A percentile compares a stretch with the other conserved stretches of the same genome.
Evolutionary conservation across 2,888 invertebrate species (phyloP).

Genomic region (Fragum whitleyi): DNA sequence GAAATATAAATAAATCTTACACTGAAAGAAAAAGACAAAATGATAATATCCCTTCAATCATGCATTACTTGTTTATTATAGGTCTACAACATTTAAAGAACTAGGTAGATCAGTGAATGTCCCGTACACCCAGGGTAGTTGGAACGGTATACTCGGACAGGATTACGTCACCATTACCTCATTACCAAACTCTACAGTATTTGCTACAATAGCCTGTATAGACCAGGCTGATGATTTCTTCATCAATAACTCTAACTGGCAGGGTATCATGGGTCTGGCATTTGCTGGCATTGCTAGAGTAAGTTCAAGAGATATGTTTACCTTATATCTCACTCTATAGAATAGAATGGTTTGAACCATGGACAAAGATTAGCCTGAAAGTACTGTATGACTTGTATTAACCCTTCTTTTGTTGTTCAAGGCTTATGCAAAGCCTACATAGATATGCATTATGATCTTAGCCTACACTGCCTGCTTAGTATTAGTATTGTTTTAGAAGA

Average conservation of each 20-base stretch:
- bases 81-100: constrained; percentile 85
- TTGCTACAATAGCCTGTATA: constrained; percentile 87
- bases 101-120: constrained; percentile 80
- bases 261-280: constrained; percentile 88
- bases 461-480: too few relatives aligned
- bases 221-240: constrained; percentile 88
- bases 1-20: too few relatives aligned
- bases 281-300: constrained; percentile 85
- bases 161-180: constrained; percentile 86
- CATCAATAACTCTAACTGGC: constrained; percentile 88
- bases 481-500: too few relatives aligned
- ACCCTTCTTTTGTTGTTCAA: too few relatives aligned
- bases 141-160: constrained; percentile 86
- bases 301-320: constrained; percentile 37
- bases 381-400: too few relatives aligned
- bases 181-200: constrained; percentile 85
- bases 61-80: constrained; percentile 58
- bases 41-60: too few relatives aligned
- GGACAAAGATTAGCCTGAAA: too few relatives aligned
- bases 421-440: too few relatives aligned
- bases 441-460: too few relatives aligned
- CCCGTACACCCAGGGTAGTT: constrained; percentile 88
- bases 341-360: too few relatives aligned
- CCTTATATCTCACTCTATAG: too few relatives aligned
- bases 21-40: too few relatives aligned